Percentiles rank a stretch among this genome's conserved stretches.
phyloP scores from a whole-genome alignment of 2,888 invertebrate genomes.

The Hedya salicella region DNA sequence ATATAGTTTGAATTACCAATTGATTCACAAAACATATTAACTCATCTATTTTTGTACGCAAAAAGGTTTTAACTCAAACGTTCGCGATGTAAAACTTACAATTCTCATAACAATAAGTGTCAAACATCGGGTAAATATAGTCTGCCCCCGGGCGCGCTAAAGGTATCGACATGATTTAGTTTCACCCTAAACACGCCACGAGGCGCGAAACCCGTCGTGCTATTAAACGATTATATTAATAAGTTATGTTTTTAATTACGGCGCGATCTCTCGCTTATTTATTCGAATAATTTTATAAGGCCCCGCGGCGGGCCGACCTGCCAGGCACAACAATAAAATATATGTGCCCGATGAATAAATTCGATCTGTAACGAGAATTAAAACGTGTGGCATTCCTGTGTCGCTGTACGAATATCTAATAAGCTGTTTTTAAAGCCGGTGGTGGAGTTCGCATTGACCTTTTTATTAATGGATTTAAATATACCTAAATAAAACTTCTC shows the following conservation, averaged over 20 bases:
- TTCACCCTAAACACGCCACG: slow-evolving; percentile 49
- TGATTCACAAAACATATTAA: background rate
- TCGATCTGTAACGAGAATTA: slow-evolving; percentile 81
- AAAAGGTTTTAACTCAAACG: background rate
- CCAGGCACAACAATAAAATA: slow-evolving; percentile 76
- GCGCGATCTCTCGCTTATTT: slow-evolving; percentile 77
- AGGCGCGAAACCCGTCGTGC: slow-evolving; percentile 79
- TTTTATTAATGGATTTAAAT: background rate
- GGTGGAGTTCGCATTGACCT: slow-evolving; percentile 4
- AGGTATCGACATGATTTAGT: slow-evolving; percentile 31
- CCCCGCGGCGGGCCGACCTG: slow-evolving; percentile 73
- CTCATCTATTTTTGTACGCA: background rate
- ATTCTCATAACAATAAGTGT: slow-evolving; percentile 25
- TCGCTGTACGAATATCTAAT: slow-evolving; percentile 61
- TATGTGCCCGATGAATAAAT: slow-evolving; percentile 79
- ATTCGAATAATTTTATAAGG: slow-evolving; percentile 83
- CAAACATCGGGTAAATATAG: slow-evolving; percentile 30
- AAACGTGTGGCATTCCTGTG: slow-evolving; percentile 71
- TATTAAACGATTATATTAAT: slow-evolving; percentile 83
- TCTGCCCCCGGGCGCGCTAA: slow-evolving; percentile 20
- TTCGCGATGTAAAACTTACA: slow-evolving; percentile 9
- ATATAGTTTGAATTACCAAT: no score
- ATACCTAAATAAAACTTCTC: background rate
- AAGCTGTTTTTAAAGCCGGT: slow-evolving; percentile 13
- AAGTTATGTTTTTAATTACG: slow-evolving; percentile 84